phyloP scores from a whole-genome alignment of 2,797 vertebrate species.

The Cichlasoma orientale region DNA sequence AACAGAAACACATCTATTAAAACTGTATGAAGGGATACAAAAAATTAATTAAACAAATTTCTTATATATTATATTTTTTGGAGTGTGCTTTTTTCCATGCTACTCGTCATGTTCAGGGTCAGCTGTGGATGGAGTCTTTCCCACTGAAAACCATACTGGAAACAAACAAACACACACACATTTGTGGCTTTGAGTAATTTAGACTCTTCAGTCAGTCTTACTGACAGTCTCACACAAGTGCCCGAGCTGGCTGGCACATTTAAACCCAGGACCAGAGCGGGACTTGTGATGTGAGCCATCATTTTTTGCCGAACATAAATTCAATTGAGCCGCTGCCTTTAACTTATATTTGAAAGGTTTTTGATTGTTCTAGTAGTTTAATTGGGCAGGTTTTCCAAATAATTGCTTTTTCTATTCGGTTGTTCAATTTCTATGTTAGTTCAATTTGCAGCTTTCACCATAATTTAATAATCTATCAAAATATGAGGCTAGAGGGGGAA shows the following conservation, averaged over 20 bases:
- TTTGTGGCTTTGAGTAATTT: background rate
- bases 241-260: background rate
- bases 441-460: background rate
- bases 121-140: background rate
- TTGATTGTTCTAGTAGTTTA: background rate
- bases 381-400: background rate
- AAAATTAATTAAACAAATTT: background rate
- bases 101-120: background rate
- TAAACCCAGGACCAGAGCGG: background rate
- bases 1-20: background rate
- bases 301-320: background rate
- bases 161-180: background rate
- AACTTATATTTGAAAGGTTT: background rate
- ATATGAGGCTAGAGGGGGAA: background rate
- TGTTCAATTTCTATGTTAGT: background rate
- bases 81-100: background rate
- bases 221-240: background rate
- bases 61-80: background rate
- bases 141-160: background rate
- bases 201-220: background rate
- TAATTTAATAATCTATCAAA: background rate
- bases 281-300: background rate
- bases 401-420: background rate
- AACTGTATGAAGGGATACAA: background rate
- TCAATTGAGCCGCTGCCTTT: background rate